These are phyloP conservation scores for Pomacea maculata DNA, from an alignment of 1,140 invertebrate genomes.

Conservation along the genomic window DNA sequence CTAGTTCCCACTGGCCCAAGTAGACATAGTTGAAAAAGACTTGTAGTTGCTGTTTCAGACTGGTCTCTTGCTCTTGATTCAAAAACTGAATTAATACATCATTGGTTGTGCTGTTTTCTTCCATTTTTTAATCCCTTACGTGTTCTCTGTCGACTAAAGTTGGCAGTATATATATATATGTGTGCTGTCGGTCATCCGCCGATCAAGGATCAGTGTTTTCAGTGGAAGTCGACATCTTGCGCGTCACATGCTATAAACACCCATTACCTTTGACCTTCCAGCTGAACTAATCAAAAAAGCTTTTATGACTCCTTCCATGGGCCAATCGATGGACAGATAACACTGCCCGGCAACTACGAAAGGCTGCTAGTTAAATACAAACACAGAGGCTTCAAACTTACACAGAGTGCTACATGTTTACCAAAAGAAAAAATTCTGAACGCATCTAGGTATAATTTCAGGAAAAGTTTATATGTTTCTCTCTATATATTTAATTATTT, in stretches of 20 bases:
- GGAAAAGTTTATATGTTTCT: too few relatives aligned
- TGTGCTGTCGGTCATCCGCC: not conserved
- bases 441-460: too few relatives aligned
- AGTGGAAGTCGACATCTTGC: conserved; percentile 23
- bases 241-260: conserved; percentile 18
- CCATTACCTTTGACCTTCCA: conserved; percentile 2
- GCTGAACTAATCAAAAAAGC: not conserved
- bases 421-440: too few relatives aligned
- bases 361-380: too few relatives aligned
- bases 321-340: too few relatives aligned
- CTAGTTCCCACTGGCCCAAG: conserved; percentile 64
- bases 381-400: too few relatives aligned
- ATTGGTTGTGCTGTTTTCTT: conserved; percentile 4
- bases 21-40: conserved; percentile 62
- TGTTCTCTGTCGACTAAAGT: not conserved
- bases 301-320: not conserved
- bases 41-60: conserved; percentile 45
- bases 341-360: too few relatives aligned
- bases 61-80: conserved; percentile 39
- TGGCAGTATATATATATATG: not conserved
- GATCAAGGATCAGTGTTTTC: conserved; percentile 5
- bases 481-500: too few relatives aligned
- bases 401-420: too few relatives aligned
- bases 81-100: conserved; percentile 23
- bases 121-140: conserved; percentile 11